Evolutionary conservation across 2,797 vertebrate genomes (phyloP).

Genomic region (Acanthornis magna): DNA sequence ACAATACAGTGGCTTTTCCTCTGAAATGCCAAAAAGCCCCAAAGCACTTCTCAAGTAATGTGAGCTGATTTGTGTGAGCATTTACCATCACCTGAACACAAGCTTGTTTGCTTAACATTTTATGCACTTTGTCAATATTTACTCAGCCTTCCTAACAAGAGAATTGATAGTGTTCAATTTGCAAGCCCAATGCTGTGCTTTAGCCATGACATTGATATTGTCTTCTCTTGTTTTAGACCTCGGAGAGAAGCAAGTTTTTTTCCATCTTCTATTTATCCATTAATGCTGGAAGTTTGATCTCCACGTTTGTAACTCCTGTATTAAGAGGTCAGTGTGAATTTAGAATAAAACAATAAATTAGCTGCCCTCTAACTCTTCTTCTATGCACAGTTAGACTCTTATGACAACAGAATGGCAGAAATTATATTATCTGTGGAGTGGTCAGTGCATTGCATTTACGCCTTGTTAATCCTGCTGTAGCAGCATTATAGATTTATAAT

Average conservation of each 20-base stretch:
- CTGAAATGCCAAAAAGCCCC: constrained; percentile 29
- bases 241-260: constrained; percentile 92
- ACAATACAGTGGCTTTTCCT: background rate
- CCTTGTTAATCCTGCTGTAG: background rate
- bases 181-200: background rate
- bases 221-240: constrained; percentile 75
- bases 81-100: constrained; percentile 19
- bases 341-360: constrained; percentile 20
- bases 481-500: background rate
- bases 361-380: background rate
- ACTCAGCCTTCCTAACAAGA: constrained; percentile 14
- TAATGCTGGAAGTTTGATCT: constrained; percentile 94
- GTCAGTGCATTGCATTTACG: background rate
- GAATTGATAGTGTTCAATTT: constrained; percentile 43
- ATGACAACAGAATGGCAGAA: constrained; percentile 30
- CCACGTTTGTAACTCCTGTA: constrained; percentile 91
- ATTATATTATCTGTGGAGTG: background rate
- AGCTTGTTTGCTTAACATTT: constrained; percentile 58
- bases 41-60: background rate
- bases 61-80: constrained; percentile 39
- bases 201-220: constrained; percentile 10
- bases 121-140: constrained; percentile 25
- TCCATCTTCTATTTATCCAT: constrained; percentile 98
- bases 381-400: background rate
- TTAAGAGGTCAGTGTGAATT: constrained; percentile 84